Percentiles rank a stretch among this genome's conserved stretches.
Evolutionary conservation across 2,888 invertebrate genomes (phyloP).

Genomic region (Trissolcus japonicus): DNA sequence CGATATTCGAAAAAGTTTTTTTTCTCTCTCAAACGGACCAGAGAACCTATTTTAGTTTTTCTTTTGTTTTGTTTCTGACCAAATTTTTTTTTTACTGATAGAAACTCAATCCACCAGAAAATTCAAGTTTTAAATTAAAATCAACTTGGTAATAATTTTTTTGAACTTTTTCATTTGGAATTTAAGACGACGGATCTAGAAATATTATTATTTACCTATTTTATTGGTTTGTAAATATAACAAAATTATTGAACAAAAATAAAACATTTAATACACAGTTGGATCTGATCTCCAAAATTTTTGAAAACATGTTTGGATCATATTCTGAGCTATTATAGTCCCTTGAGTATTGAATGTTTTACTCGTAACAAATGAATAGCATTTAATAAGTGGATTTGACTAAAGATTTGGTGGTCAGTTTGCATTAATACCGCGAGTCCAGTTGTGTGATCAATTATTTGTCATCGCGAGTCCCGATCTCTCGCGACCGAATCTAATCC

Average conservation of each 20-base stretch:
- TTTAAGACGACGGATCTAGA: no score
- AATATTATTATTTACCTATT: no score
- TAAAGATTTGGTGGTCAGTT: constrained; percentile 19
- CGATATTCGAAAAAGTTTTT: not conserved
- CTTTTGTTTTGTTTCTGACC: no score
- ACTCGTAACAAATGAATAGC: constrained; percentile 40
- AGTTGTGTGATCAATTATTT: constrained; percentile 21
- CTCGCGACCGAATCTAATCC: constrained; percentile 69
- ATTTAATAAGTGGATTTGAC: constrained; percentile 28
- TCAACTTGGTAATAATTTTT: no score
- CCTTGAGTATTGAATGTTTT: constrained; percentile 22
- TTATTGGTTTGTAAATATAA: no score
- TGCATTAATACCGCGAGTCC: constrained; percentile 29
- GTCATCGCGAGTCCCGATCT: constrained; percentile 40
- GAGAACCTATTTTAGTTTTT: not conserved
- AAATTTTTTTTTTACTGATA: no score
- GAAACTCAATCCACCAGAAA: not conserved
- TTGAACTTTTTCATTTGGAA: no score
- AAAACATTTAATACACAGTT: no score
- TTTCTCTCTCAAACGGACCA: constrained; percentile 19
- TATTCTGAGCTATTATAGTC: no score
- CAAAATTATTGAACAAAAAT: no score
- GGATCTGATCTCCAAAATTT: no score
- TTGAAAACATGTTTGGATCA: no score
- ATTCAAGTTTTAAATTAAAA: constrained; percentile 31